These are phyloP conservation scores for Harlomillsia oculata DNA, from an alignment of 1,140 invertebrate species.

Conservation along the genomic window DNA sequence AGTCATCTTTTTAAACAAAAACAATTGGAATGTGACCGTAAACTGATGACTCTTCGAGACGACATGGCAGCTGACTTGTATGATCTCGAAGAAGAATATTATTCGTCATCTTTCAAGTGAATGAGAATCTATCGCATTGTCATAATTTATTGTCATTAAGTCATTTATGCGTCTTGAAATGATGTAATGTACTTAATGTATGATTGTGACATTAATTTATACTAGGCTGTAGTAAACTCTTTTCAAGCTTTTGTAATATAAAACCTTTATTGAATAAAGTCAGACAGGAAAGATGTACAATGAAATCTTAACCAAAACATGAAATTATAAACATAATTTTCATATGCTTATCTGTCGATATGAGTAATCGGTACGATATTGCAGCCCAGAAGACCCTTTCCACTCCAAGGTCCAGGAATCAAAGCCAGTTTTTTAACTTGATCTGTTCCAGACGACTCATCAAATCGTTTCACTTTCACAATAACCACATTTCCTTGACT, in stretches of 20 bases:
- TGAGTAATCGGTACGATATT: conserved; percentile 49
- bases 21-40: conserved; percentile 85
- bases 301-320: too few relatives aligned
- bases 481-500: conserved; percentile 54
- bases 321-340: too few relatives aligned
- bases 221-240: too few relatives aligned
- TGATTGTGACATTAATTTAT: too few relatives aligned
- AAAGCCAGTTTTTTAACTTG: conserved; percentile 49
- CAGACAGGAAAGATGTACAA: too few relatives aligned
- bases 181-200: too few relatives aligned
- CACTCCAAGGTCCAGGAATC: conserved; percentile 59
- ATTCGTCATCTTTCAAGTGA: conserved; percentile 84
- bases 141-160: too few relatives aligned
- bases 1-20: conserved; percentile 78
- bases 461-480: conserved; percentile 51
- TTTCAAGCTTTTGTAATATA: too few relatives aligned
- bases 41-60: conserved; percentile 79
- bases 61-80: conserved; percentile 91
- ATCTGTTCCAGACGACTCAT: too few relatives aligned
- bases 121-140: conserved; percentile 1
- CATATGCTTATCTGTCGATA: conserved; percentile 13
- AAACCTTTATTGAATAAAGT: too few relatives aligned
- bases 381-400: conserved; percentile 65
- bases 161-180: too few relatives aligned
- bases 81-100: conserved; percentile 96